A percentile compares a stretch with the other conserved stretches of the same genome.
Conservation (phyloP, 2,797 vertebrate genomes). For the Tenualosa ilisha region DNA sequence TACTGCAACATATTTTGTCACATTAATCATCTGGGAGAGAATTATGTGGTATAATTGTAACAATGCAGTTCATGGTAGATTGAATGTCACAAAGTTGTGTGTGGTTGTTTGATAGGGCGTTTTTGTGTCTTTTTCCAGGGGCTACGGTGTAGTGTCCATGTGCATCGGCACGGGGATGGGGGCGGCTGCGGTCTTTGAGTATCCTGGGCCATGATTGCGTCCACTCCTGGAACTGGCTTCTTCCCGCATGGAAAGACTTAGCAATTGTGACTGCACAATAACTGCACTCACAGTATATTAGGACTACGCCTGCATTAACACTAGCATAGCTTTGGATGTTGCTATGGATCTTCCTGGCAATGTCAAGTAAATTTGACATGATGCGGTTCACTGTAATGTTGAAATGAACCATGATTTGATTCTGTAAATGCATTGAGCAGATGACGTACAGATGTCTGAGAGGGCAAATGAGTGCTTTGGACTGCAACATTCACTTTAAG, state of each 20-base stretch:
- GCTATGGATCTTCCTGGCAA: neutral
- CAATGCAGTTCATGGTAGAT: neutral
- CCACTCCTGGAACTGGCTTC: neutral
- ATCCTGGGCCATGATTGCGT: conserved; percentile 62
- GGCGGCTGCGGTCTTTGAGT: conserved; percentile 85
- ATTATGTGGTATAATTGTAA: neutral
- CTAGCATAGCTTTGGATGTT: conserved; percentile 14
- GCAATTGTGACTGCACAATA: neutral
- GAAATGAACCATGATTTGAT: neutral
- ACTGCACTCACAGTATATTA: neutral
- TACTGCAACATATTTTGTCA: neutral
- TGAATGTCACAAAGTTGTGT: no score
- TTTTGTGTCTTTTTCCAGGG: conserved; percentile 68
- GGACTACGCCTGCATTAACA: neutral
- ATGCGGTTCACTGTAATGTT: neutral
- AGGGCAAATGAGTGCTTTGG: neutral
- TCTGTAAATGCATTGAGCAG: neutral
- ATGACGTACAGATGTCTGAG: neutral
- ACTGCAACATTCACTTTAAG: neutral
- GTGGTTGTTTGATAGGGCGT: conserved; percentile 32
- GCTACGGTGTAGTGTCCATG: conserved; percentile 89
- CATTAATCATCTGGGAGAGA: neutral
- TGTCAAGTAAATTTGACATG: neutral
- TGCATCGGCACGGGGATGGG: conserved; percentile 94
- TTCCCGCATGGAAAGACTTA: neutral